Conservation (phyloP, 2,797 vertebrate genomes). For the Melanogrammus aeglefinus region DNA sequence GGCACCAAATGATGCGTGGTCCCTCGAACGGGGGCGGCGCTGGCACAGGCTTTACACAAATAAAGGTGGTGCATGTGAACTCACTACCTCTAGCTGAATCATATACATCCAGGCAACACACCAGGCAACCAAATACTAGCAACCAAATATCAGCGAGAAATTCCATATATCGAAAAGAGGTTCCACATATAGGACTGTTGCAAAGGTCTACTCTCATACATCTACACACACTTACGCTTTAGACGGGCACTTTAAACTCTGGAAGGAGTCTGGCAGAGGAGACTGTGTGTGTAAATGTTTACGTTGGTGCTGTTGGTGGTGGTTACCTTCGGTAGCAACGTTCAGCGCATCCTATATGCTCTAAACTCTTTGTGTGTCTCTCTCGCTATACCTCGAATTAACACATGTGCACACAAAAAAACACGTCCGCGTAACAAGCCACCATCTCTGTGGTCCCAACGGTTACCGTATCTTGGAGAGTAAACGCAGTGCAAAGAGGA, state of each 20-base stretch:
- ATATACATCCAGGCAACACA: neutral
- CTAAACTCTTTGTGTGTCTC: neutral
- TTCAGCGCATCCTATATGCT: neutral
- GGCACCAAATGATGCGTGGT: neutral
- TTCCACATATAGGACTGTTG: neutral
- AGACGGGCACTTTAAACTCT: neutral
- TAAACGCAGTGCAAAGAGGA: conserved; percentile 1
- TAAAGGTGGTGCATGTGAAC: neutral
- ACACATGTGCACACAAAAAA: neutral
- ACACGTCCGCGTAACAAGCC: neutral
- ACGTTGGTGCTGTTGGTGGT: neutral
- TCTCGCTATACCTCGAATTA: neutral
- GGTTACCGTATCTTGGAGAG: neutral
- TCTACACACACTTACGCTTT: neutral
- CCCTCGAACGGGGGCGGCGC: neutral
- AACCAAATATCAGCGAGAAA: neutral
- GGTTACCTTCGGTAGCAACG: neutral
- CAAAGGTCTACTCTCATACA: conserved; percentile 6
- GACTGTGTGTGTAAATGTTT: neutral
- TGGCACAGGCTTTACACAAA: neutral
- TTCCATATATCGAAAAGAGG: neutral
- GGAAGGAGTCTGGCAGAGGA: neutral
- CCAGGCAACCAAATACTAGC: neutral
- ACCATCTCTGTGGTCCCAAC: neutral
- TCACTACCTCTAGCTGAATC: neutral